Evolutionary conservation across 2,113 vertebrate species (phyloP).

Genomic region (Heterocephalus glaber): DNA sequence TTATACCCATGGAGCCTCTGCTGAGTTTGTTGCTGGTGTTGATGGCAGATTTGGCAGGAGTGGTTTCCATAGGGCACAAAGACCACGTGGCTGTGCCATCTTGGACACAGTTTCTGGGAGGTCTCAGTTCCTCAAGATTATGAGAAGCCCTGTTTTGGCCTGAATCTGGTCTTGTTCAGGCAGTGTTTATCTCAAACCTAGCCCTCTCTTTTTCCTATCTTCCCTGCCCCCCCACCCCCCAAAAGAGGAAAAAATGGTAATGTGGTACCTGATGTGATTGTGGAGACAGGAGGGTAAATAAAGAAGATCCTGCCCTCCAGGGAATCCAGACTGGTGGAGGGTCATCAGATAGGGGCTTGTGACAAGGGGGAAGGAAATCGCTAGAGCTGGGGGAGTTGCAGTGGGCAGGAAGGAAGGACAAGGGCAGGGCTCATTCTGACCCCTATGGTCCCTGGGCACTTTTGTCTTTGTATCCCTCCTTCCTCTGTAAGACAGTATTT

Average conservation of each 20-base stretch:
- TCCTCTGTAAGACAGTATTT: neutral
- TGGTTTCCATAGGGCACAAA: neutral
- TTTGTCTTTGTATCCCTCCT: neutral
- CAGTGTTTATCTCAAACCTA: neutral
- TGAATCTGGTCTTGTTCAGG: neutral
- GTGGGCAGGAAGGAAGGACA: neutral
- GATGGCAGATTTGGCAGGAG: neutral
- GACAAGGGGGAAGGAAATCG: neutral
- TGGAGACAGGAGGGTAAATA: neutral
- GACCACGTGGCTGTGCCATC: neutral
- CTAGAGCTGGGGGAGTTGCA: neutral
- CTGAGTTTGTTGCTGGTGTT: neutral
- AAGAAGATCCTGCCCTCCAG: neutral
- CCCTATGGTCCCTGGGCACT: neutral
- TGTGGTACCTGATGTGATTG: neutral
- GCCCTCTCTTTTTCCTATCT: neutral
- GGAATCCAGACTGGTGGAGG: neutral
- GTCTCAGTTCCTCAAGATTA: neutral
- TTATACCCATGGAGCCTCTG: neutral
- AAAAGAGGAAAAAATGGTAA: neutral
- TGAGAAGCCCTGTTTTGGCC: neutral
- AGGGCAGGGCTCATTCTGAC: neutral
- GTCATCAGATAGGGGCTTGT: neutral
- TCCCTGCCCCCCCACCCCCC: fast-evolving
- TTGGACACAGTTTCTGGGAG: neutral